Percentiles rank a stretch among this genome's conserved stretches.
Evolutionary conservation across 2,888 invertebrate species (phyloP).

Genomic region (Subacronicta megacephala): DNA sequence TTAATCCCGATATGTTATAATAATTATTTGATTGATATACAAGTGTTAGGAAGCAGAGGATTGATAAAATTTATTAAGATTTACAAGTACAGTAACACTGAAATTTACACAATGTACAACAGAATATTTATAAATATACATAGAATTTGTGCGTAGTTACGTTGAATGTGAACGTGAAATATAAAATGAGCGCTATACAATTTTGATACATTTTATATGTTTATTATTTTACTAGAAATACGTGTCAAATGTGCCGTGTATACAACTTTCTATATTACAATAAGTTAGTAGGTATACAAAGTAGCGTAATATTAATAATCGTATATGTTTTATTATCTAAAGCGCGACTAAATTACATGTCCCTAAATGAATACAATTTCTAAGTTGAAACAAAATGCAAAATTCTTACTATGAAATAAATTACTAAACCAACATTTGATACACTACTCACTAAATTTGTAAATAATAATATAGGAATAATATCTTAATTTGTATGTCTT

Average conservation of each 20-base stretch:
- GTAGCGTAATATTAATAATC: conserved; percentile 53
- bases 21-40: conserved; percentile 44
- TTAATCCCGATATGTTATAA: conserved; percentile 55
- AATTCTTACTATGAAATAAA: conserved; percentile 83
- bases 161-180: conserved; percentile 35
- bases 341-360: conserved; percentile 76
- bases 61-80: conserved; percentile 38
- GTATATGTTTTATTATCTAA: conserved; percentile 72
- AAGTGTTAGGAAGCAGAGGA: conserved; percentile 38
- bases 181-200: conserved; percentile 40
- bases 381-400: conserved; percentile 80
- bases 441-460: conserved; percentile 79
- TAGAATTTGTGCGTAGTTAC: conserved; percentile 56
- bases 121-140: conserved; percentile 56
- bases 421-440: conserved; percentile 75
- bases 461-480: conserved; percentile 81
- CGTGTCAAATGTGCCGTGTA: conserved; percentile 52
- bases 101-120: conserved; percentile 80
- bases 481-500: conserved; percentile 87
- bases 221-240: conserved; percentile 41
- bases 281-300: conserved; percentile 61
- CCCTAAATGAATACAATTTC: conserved; percentile 76
- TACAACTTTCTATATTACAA: conserved; percentile 53
- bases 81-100: conserved; percentile 56
- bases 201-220: conserved; percentile 40